Conservation (phyloP, 1,140 invertebrate genomes). For the Drosophila bocqueti region DNA sequence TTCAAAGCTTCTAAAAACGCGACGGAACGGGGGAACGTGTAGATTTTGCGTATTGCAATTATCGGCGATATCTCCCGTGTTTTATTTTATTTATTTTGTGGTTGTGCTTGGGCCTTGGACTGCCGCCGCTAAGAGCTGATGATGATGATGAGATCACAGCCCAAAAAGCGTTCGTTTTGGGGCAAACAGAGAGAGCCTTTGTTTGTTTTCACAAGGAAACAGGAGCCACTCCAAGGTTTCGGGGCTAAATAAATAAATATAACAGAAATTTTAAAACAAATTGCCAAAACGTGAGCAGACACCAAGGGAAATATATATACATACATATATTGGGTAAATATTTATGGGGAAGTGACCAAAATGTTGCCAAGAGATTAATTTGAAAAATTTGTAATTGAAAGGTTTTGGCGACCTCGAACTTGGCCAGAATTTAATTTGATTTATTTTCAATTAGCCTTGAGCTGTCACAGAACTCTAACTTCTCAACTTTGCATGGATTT, state of each 20-base stretch:
- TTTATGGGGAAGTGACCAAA: slow-evolving; percentile 15
- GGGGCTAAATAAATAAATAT: slow-evolving; percentile 17
- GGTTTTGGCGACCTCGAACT: slow-evolving; percentile 28
- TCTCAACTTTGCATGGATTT: background rate
- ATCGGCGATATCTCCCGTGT: slow-evolving; percentile 21
- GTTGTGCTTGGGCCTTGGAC: slow-evolving; percentile 32
- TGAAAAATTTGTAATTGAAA: slow-evolving; percentile 30
- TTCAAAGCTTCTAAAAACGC: background rate
- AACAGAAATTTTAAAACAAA: slow-evolving; percentile 33
- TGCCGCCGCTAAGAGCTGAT: background rate
- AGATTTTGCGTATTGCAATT: slow-evolving; percentile 35
- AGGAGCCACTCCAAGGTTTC: slow-evolving; percentile 2
- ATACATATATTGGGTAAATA: background rate
- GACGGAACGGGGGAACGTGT: slow-evolving; percentile 27
- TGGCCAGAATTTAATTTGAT: slow-evolving; percentile 10
- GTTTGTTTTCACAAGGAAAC: slow-evolving; percentile 18
- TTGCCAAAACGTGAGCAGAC: slow-evolving; percentile 18
- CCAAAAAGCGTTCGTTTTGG: slow-evolving; percentile 10
- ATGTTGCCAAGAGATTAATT: slow-evolving; percentile 15
- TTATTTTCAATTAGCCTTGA: slow-evolving; percentile 19
- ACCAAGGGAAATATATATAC: background rate
- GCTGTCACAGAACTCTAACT: slow-evolving; percentile 4
- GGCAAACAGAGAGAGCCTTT: slow-evolving; percentile 11
- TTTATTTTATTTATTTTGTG: slow-evolving; percentile 37
- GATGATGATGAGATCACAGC: slow-evolving; percentile 39